A percentile compares a stretch with the other conserved stretches of the same genome.
Conservation (phyloP, 2,797 vertebrate species). For the Sebastes iracundus region DNA sequence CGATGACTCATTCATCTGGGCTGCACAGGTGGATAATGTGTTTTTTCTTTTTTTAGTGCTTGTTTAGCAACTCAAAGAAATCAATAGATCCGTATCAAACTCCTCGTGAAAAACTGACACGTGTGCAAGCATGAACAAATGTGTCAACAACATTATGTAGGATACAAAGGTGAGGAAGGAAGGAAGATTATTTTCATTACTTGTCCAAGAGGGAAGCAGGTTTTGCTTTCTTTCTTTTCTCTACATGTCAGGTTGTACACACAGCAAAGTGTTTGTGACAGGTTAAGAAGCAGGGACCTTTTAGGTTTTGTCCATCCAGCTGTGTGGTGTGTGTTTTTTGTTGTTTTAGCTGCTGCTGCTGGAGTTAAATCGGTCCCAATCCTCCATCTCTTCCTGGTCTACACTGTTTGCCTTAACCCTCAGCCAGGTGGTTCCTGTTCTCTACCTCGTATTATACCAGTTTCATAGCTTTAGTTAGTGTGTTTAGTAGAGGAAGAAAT, state of each 20-base stretch:
- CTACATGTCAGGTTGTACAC: not conserved
- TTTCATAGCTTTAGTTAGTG: not conserved
- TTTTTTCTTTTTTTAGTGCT: conserved; percentile 19
- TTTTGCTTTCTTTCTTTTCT: conserved; percentile 17
- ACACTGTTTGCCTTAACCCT: conserved; percentile 44
- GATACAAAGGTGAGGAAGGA: conserved; percentile 32
- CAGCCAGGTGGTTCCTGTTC: conserved; percentile 73
- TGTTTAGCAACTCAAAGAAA: conserved; percentile 14
- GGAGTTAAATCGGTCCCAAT: conserved; percentile 50
- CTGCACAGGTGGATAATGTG: conserved; percentile 44
- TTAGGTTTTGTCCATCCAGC: conserved; percentile 37
- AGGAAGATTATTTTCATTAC: not conserved
- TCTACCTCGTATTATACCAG: conserved; percentile 8
- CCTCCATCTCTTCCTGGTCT: conserved; percentile 61
- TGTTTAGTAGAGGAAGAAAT: not conserved
- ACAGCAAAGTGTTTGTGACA: conserved; percentile 5
- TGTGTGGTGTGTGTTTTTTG: conserved; percentile 50
- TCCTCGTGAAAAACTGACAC: not conserved
- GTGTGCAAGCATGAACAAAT: not conserved
- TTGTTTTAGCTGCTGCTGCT: conserved; percentile 71
- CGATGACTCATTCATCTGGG: conserved; percentile 58
- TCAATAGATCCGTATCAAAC: conserved; percentile 9
- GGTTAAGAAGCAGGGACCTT: conserved; percentile 11
- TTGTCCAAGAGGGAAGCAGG: conserved; percentile 15
- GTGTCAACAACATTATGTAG: conserved; percentile 1